Evolutionary conservation across 2,888 invertebrate species (phyloP).

Genomic region (Agonopterix arenella): DNA sequence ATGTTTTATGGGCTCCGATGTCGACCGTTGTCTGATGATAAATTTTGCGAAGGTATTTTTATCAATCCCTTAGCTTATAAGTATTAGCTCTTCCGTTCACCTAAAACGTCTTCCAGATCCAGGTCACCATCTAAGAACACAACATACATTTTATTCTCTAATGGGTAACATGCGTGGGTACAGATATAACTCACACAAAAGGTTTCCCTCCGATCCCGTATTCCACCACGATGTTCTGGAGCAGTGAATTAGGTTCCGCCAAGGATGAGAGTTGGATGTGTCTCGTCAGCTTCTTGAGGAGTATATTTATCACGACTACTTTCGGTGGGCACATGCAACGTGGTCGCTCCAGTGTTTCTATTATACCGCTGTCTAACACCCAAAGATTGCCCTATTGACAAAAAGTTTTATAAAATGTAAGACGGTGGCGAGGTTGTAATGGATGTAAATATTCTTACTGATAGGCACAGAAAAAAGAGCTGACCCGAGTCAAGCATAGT

Average conservation of each 20-base stretch:
- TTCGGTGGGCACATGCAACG: slow-evolving; percentile 82
- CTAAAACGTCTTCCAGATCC: too few relatives aligned
- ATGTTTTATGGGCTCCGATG: too few relatives aligned
- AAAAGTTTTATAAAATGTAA: background rate
- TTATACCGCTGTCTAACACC: slow-evolving; percentile 83
- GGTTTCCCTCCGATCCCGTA: slow-evolving; percentile 78
- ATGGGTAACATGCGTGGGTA: background rate
- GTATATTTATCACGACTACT: slow-evolving; percentile 78
- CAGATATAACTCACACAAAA: slow-evolving; percentile 64
- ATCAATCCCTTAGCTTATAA: too few relatives aligned
- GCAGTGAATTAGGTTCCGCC: slow-evolving; percentile 74
- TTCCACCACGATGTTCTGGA: slow-evolving; percentile 84
- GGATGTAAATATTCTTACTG: too few relatives aligned
- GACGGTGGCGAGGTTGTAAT: too few relatives aligned
- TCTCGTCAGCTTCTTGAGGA: slow-evolving; percentile 78
- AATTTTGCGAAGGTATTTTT: too few relatives aligned
- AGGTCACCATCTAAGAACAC: too few relatives aligned
- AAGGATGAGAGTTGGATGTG: slow-evolving; percentile 78
- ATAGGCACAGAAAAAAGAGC: too few relatives aligned
- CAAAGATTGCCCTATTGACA: slow-evolving; percentile 79
- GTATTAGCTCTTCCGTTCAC: too few relatives aligned
- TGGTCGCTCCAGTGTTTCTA: slow-evolving; percentile 81
- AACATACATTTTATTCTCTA: too few relatives aligned
- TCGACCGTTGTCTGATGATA: too few relatives aligned
- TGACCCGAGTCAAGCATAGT: too few relatives aligned